Base-by-base conservation (phyloP, 2,113 vertebrate genomes). In the Stomatorhinus ivindoensis region DNA sequence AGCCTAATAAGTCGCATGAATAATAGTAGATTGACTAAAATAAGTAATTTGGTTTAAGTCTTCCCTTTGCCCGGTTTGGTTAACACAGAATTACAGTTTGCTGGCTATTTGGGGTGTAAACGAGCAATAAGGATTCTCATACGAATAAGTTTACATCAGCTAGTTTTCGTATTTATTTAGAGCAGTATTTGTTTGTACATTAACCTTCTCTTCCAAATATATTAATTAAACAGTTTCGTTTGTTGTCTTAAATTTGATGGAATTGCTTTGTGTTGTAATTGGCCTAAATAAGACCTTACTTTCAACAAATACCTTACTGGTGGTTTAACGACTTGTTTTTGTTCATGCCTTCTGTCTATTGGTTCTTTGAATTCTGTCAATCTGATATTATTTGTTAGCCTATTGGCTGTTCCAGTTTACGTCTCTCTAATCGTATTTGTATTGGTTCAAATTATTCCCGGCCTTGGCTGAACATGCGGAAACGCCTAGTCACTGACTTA, bases 271-370 rank as follows among this genome's bases (percentile, higher is more conserved):
- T 87, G 19, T 87, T 21, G 27, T 87, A 31, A 35, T 53, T 53
- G 50, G 27, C 83, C 83, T 86, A 86, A 86, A 50, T 19, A 24
- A 53, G 27, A 87, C 10, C 17, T 21, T 86, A 55, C 48, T 55
- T 53, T 35, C 27, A 53, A 31, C 13, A 31, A 39, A 21, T 15
- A 84, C 24, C 27, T 31, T 35, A 53, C n/a, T 87, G 85, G 85
- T 53, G 50, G 50, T 35, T 47, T 87, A 87, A 21, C 24, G 50
- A 87, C 85, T 87, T 87, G n/a, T 87, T 87, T 87, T 87, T 15
- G 48, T 87, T n/a, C 48, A 19, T 39, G 27, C 50, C 44, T 87
- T 87, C 85, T 50, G 13, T 55, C 19, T 19, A 84, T 84, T 84
- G 82, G 82, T 44, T 84, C 15, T 15, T 46, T 84, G 2, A 46